These are phyloP conservation scores for Hiodon tergisus DNA, from an alignment of 2,113 vertebrate genomes.

Conservation along the genomic window DNA sequence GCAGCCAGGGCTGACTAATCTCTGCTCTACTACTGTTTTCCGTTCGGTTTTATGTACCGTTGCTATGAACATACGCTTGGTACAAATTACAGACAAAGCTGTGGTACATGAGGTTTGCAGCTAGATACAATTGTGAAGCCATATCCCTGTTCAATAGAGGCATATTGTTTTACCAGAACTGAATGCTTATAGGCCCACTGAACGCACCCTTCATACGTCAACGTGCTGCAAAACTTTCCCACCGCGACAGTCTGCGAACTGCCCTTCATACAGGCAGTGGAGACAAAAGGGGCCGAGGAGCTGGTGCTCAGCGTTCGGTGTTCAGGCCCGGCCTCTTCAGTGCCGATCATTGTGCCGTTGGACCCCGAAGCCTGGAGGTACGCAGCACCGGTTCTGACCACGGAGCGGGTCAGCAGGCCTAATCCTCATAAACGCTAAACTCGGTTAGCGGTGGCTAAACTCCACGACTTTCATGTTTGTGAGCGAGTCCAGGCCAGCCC, in stretches of 20 bases:
- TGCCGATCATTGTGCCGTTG: neutral
- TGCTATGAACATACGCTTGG: slow-evolving; percentile 65
- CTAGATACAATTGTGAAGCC: slow-evolving; percentile 59
- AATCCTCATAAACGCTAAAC: neutral
- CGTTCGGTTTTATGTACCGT: slow-evolving; percentile 63
- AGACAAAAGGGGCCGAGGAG: neutral
- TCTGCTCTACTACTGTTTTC: slow-evolving; percentile 64
- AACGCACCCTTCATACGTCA: too few relatives aligned
- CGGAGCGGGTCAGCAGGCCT: neutral
- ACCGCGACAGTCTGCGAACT: too few relatives aligned
- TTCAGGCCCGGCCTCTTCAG: too few relatives aligned
- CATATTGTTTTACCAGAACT: slow-evolving; percentile 64
- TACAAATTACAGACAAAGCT: slow-evolving; percentile 67
- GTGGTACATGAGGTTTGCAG: slow-evolving; percentile 66
- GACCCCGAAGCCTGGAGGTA: too few relatives aligned
- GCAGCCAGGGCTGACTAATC: slow-evolving; percentile 54
- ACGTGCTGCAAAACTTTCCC: too few relatives aligned
- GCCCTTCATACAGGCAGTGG: too few relatives aligned
- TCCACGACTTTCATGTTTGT: neutral
- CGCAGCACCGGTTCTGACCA: neutral
- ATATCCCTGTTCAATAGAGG: slow-evolving; percentile 65
- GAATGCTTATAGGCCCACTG: too few relatives aligned
- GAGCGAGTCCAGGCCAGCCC: neutral
- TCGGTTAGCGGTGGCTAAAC: neutral
- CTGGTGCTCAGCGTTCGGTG: neutral